phyloP scores from a whole-genome alignment of 2,797 vertebrate species.

The Masticophis lateralis region DNA sequence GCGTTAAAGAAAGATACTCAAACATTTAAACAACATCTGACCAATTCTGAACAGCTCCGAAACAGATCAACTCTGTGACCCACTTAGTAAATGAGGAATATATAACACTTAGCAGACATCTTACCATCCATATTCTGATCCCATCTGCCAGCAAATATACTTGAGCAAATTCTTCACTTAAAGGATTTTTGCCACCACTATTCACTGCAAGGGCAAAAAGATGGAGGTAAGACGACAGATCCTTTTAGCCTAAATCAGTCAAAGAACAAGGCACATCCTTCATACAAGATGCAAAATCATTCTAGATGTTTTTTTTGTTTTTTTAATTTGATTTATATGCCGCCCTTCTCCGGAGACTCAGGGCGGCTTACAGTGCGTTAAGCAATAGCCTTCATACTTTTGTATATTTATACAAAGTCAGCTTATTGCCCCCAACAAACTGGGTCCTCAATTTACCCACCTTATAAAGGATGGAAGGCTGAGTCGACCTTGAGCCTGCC shows the following conservation, averaged over 20 bases:
- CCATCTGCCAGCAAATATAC: constrained; percentile 88
- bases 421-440: too few species aligned
- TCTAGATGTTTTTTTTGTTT: too few species aligned
- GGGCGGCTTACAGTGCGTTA: too few species aligned
- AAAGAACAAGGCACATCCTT: background rate
- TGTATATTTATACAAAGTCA: too few species aligned
- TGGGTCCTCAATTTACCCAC: too few species aligned
- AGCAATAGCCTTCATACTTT: too few species aligned
- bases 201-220: constrained; percentile 76
- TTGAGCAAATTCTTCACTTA: constrained; percentile 88
- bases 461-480: too few species aligned
- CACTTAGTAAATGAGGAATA: background rate
- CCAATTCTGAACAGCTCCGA: background rate
- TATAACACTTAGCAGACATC: constrained; percentile 37
- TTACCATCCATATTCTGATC: constrained; percentile 98
- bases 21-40: background rate
- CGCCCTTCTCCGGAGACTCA: too few species aligned
- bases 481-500: too few species aligned
- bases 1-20: background rate
- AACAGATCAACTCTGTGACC: background rate
- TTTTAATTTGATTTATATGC: too few species aligned
- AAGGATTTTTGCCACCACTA: constrained; percentile 78
- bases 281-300: background rate
- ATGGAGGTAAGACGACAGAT: constrained; percentile 5
- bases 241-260: constrained; percentile 28